Evolutionary conservation across 2,797 vertebrate species (phyloP).

Genomic region (Amphiprion clarkii): DNA sequence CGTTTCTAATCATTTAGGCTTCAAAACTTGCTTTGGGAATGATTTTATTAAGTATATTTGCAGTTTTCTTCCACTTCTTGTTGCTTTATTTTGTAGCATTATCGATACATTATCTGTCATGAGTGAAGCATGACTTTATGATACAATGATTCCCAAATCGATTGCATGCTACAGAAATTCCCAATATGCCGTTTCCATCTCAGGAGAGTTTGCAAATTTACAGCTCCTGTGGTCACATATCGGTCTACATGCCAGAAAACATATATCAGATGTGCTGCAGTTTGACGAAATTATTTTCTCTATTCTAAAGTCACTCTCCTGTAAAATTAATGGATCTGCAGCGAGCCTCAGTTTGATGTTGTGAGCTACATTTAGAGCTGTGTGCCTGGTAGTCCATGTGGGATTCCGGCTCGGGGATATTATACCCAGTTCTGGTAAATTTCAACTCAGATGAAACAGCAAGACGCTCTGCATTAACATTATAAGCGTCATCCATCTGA

Average conservation of each 20-base stretch:
- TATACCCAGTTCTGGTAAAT: background rate
- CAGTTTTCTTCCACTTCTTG: background rate
- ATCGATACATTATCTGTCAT: background rate
- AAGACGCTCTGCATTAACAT: background rate
- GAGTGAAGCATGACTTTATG: background rate
- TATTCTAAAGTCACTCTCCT: conserved; percentile 25
- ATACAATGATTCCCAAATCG: background rate
- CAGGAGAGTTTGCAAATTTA: background rate
- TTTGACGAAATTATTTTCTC: conserved; percentile 17
- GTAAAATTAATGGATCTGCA: conserved; percentile 25
- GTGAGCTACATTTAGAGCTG: conserved; percentile 25
- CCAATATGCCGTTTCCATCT: background rate
- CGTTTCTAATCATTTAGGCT: conserved; percentile 7
- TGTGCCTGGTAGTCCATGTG: conserved; percentile 10
- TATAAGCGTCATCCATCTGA: conserved; percentile 19
- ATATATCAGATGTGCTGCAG: conserved; percentile 6
- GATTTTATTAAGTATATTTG: conserved; percentile 1
- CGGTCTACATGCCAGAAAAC: background rate
- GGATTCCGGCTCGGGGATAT: conserved; percentile 8
- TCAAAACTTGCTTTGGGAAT: background rate
- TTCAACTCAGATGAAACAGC: conserved; percentile 19
- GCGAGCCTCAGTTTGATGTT: conserved; percentile 9
- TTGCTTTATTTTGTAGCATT: background rate
- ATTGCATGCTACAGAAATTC: background rate
- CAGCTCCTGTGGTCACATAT: too few species aligned